Percentiles rank a stretch among this genome's conserved stretches.
Evolutionary conservation across 2,113 vertebrate species (phyloP).

Genomic region (Bothrops jararaca): DNA sequence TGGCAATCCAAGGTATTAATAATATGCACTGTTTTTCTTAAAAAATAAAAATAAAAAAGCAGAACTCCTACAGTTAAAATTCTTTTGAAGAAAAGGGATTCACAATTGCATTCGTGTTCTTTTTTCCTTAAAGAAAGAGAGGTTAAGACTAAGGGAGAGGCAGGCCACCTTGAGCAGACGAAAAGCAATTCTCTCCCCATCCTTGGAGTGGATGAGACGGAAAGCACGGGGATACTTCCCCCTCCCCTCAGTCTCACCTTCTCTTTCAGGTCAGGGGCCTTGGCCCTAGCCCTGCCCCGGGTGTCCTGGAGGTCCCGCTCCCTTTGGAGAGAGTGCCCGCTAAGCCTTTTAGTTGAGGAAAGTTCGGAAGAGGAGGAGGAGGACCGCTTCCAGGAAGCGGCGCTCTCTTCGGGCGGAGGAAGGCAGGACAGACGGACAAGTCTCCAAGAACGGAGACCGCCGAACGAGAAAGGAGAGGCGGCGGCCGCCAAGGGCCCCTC

Average conservation of each 20-base stretch:
- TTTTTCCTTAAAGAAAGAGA: neutral
- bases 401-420: neutral
- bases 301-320: neutral
- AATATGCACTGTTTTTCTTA: neutral
- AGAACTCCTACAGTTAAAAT: neutral
- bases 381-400: neutral
- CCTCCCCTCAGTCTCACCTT: no score
- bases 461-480: neutral
- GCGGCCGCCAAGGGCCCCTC: conserved; percentile 22
- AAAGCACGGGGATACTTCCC: no score
- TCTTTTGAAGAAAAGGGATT: neutral
- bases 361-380: neutral
- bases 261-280: neutral
- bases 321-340: neutral
- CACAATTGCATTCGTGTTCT: no score
- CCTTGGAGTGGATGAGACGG: neutral
- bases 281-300: neutral
- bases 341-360: neutral
- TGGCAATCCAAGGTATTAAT: neutral
- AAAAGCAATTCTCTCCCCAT: neutral
- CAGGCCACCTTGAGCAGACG: neutral
- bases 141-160: neutral
- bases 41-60: neutral
- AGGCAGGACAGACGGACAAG: neutral
- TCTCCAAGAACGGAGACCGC: conserved; percentile 18